Evolutionary conservation across 2,113 vertebrate genomes (phyloP).

Genomic region (Anguilla japonica): DNA sequence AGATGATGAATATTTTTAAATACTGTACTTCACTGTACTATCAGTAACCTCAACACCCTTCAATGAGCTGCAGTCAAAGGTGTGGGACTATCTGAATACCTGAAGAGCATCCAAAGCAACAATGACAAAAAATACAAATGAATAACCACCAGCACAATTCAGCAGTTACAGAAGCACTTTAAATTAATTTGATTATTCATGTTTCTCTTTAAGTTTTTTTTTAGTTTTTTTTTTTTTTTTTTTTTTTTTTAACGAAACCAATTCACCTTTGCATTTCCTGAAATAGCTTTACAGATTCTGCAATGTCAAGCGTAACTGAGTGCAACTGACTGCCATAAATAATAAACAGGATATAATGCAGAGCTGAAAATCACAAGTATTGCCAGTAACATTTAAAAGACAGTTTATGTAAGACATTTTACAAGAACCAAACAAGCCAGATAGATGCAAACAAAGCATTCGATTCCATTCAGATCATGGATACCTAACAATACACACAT

Average conservation of each 20-base stretch:
- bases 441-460: neutral
- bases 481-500: no score
- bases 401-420: neutral
- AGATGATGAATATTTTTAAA: no score
- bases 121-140: neutral
- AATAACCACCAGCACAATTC: neutral
- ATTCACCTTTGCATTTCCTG: slow-evolving; percentile 14
- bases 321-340: neutral
- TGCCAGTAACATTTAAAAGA: neutral
- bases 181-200: neutral
- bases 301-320: slow-evolving; percentile 14
- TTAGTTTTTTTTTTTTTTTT: neutral
- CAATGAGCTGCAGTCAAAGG: neutral
- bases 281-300: neutral
- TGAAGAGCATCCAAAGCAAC: neutral
- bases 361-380: no score
- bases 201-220: neutral
- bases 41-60: neutral
- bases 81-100: neutral
- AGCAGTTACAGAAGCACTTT: neutral
- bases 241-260: slow-evolving; percentile 6
- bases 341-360: neutral
- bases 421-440: neutral
- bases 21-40: no score
- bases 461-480: neutral